Percentiles rank a stretch among this genome's conserved stretches.
Conservation (phyloP, 1,140 invertebrate genomes). For the Glomeris maerens region DNA sequence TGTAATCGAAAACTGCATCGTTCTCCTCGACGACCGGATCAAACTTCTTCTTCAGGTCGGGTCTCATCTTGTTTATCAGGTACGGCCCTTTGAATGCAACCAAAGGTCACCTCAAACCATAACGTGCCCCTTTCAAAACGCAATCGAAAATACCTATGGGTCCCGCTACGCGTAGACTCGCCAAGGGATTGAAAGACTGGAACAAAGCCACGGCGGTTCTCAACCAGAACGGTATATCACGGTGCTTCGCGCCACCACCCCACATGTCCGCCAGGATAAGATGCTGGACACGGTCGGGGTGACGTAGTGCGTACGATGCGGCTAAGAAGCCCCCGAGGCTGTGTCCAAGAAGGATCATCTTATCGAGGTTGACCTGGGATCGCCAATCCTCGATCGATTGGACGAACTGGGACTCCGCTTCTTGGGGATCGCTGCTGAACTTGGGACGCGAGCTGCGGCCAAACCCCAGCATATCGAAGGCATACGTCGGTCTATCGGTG, state of each 20-base stretch:
- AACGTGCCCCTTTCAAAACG: too few relatives aligned
- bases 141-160: too few relatives aligned
- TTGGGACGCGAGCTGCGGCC: slow-evolving; percentile 75
- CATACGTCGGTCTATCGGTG: slow-evolving; percentile 67
- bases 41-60: slow-evolving; percentile 80
- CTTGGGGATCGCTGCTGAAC: slow-evolving; percentile 59
- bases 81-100: too few relatives aligned
- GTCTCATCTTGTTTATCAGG: slow-evolving; percentile 65
- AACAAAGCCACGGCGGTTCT: slow-evolving; percentile 54
- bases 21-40: slow-evolving; percentile 44
- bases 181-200: slow-evolving; percentile 79
- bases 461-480: slow-evolving; percentile 87
- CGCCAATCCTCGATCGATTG: slow-evolving; percentile 90
- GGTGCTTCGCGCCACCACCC: slow-evolving; percentile 61
- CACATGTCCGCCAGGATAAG: slow-evolving; percentile 90
- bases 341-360: slow-evolving; percentile 83
- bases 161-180: slow-evolving; percentile 70
- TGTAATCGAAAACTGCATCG: slow-evolving; percentile 74
- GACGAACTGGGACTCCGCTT: slow-evolving; percentile 79
- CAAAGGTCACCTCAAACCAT: too few relatives aligned
- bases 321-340: slow-evolving; percentile 90
- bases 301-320: slow-evolving; percentile 71
- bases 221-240: slow-evolving; percentile 65
- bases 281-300: slow-evolving; percentile 72
- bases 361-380: slow-evolving; percentile 68